Conservation (phyloP, 2,797 vertebrate species). For the Mastacembelus armatus region DNA sequence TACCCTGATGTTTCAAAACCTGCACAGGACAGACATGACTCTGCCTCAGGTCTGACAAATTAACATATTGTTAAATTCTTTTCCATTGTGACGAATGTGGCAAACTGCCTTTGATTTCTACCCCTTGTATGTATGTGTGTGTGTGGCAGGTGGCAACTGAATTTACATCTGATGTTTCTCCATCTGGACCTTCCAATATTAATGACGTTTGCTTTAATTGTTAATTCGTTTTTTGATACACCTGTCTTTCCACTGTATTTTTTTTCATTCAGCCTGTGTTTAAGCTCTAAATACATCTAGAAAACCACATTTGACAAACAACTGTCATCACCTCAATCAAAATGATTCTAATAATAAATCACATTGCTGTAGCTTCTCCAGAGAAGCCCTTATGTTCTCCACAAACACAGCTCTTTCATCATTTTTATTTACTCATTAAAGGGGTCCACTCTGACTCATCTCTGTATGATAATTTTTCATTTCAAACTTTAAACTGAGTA, state of each 20-base stretch:
- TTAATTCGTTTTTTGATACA: slow-evolving; percentile 29
- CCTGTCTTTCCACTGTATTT: slow-evolving; percentile 22
- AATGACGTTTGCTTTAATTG: slow-evolving; percentile 43
- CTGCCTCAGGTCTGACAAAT: slow-evolving; percentile 46
- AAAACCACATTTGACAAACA: slow-evolving; percentile 35
- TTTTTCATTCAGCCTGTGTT: slow-evolving; percentile 49
- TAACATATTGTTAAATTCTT: slow-evolving; percentile 66
- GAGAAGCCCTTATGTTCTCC: slow-evolving; percentile 35
- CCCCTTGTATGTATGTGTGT: slow-evolving; percentile 6
- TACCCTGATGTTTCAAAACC: neutral
- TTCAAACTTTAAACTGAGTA: slow-evolving; percentile 22
- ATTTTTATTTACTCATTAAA: slow-evolving; percentile 60
- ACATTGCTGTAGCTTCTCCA: slow-evolving; percentile 18
- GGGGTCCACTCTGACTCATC: slow-evolving; percentile 64
- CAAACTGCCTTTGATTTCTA: slow-evolving; percentile 44
- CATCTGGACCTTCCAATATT: slow-evolving; percentile 21
- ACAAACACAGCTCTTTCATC: slow-evolving; percentile 38
- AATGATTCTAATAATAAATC: slow-evolving; percentile 51
- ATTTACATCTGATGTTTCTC: slow-evolving; percentile 27
- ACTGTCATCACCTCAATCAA: slow-evolving; percentile 26
- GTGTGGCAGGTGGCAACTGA: slow-evolving; percentile 15
- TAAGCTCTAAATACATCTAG: slow-evolving; percentile 15
- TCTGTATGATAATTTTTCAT: slow-evolving; percentile 38
- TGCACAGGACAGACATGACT: neutral
- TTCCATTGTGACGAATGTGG: slow-evolving; percentile 54